A percentile compares a stretch with the other conserved stretches of the same genome.
Conservation (phyloP, 2,113 vertebrate genomes). For the Corythoichthys haematopterus region DNA sequence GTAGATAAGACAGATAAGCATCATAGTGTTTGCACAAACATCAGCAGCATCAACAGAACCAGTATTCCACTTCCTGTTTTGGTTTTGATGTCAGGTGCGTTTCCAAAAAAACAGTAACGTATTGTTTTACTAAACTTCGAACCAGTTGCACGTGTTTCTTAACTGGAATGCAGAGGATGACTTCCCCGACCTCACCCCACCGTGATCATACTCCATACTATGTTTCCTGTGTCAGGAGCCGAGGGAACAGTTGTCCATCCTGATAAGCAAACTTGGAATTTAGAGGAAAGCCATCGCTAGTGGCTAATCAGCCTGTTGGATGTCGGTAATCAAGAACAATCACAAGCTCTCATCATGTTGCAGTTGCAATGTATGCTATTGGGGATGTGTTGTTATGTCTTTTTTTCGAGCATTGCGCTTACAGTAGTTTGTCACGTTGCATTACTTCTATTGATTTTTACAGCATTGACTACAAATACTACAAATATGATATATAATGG, state of each 20-base stretch:
- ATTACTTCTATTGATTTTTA: neutral
- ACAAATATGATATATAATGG: neutral
- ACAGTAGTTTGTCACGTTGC: neutral
- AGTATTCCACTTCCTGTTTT: neutral
- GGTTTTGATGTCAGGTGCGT: neutral
- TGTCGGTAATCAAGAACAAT: conserved; percentile 67
- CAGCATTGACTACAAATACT: neutral
- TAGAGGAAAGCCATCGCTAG: conserved; percentile 48
- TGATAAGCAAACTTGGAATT: conserved; percentile 54
- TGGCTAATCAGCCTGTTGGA: conserved; percentile 54
- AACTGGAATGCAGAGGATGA: conserved; percentile 17
- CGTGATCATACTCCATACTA: conserved; percentile 31
- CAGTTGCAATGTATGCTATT: conserved; percentile 27
- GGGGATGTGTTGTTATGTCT: conserved; percentile 13
- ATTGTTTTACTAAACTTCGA: neutral
- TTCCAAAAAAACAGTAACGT: neutral
- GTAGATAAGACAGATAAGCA: neutral
- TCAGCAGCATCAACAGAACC: neutral
- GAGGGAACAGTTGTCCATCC: conserved; percentile 53
- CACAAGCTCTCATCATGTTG: conserved; percentile 51
- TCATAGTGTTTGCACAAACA: neutral
- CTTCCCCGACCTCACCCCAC: conserved; percentile 8
- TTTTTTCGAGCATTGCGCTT: neutral
- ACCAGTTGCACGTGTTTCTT: neutral
- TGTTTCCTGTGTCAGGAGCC: conserved; percentile 53